Base-by-base conservation (phyloP, 1,140 invertebrate species). In the Magallana angulata region DNA sequence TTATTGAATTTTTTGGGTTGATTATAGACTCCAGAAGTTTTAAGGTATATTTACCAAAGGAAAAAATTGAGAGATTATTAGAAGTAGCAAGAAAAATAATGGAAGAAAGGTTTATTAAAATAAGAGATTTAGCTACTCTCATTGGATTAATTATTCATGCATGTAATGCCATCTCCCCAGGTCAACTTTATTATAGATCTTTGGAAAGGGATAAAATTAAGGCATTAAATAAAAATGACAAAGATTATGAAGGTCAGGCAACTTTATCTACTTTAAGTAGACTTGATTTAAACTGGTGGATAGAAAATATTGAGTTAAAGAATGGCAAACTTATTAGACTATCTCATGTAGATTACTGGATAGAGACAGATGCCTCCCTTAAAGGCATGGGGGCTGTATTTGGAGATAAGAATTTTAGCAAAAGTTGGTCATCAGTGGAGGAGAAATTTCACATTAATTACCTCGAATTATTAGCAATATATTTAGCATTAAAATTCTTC, bases 301-400 rank as follows among this genome's bases (percentile, higher is more conserved):
- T 56, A n/a, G 58, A 89, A 56, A 90, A 90, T 82, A 18, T 88
- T 16, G 14, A 30, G 12, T 3, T 48, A 11, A 59, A 81, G 57
- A 90, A 90, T 88, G 87, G 89, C 4, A 90, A 87, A 87, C 18
- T 7, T 7, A 90, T 88, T 56, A 59, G 84, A 57, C 30, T 59
- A 24, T 56, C 9, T 5, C 82, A 7, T 7, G 30, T 84, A 24
- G 57, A 84, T 71, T 58, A 68, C 7, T 87, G 64, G 86, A 57
- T 87, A 16, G 82, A 71, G 71, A 83, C 64, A 71, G 64, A 87
- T 76, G 81, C 86, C 14, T 83, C 64, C 12, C 58, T 68, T 4
- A 4, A 16, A 82, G 76, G 85, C 57, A 80, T 68, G 85, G 85
- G 71, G n/a, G 36, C 71, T 16, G 16, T 5, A 4, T 68, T 24